phyloP scores from a whole-genome alignment of 2,113 vertebrate genomes.

The Microtus oregoni region DNA sequence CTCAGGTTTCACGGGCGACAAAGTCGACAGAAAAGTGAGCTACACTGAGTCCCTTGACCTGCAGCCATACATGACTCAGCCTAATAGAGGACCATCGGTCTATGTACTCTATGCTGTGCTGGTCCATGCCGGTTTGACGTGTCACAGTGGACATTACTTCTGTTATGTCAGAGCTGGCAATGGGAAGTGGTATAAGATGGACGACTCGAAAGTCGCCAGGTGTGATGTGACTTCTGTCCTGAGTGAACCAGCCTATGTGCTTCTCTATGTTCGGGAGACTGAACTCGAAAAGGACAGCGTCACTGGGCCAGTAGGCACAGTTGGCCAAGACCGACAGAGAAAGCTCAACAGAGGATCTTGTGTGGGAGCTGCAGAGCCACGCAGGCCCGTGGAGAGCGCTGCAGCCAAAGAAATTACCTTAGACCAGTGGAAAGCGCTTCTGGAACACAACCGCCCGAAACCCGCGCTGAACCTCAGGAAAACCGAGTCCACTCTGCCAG shows the following conservation, averaged over 20 bases:
- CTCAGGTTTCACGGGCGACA: neutral
- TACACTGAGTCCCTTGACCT: neutral
- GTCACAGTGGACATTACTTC: neutral
- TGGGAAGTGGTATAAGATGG: neutral
- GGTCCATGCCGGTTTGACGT: neutral
- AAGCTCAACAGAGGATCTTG: rapidly evolving
- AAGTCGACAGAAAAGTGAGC: neutral
- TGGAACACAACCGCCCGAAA: neutral
- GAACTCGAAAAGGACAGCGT: rapidly evolving
- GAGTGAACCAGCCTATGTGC: neutral
- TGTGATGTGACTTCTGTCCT: neutral
- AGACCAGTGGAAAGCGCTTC: neutral
- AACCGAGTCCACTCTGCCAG: neutral
- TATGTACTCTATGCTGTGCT: neutral
- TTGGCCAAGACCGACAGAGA: too few relatives aligned
- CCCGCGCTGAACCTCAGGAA: neutral
- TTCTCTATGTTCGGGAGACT: slow-evolving; percentile 40
- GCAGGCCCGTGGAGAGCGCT: rapidly evolving
- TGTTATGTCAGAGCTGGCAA: neutral
- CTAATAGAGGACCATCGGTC: rapidly evolving
- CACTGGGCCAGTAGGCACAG: rapidly evolving
- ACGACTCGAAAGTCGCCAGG: neutral
- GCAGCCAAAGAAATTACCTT: rapidly evolving
- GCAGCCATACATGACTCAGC: neutral
- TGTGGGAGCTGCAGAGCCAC: rapidly evolving